A percentile compares a stretch with the other conserved stretches of the same genome.
Evolutionary conservation across 2,113 vertebrate species (phyloP).

Genomic region (Colaptes auratus): DNA sequence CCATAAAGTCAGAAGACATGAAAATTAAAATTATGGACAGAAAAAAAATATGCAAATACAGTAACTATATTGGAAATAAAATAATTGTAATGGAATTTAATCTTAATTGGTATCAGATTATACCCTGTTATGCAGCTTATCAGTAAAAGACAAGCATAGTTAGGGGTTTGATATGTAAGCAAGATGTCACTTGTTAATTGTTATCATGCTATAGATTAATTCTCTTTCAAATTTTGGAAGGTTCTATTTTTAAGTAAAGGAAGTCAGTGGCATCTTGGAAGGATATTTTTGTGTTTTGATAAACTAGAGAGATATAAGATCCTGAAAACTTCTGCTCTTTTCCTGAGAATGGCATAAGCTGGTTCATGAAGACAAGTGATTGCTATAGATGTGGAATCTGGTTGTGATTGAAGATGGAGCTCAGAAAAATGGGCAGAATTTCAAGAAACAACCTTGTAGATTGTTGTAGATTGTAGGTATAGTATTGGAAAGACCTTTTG

Average conservation of each 20-base stretch:
- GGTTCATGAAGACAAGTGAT: background rate
- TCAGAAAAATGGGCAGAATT: background rate
- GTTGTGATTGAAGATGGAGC: background rate
- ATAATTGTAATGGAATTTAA: background rate
- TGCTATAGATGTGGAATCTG: background rate
- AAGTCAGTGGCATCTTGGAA: no score
- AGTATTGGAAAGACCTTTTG: background rate
- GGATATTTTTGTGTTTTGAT: background rate
- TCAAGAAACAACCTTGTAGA: background rate
- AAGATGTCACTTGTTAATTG: background rate
- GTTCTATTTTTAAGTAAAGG: no score
- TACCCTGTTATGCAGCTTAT: background rate
- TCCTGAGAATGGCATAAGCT: background rate
- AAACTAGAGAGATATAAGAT: background rate
- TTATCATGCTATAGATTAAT: background rate
- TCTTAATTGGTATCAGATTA: background rate
- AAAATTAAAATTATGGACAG: background rate
- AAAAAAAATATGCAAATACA: background rate
- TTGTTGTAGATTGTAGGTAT: background rate
- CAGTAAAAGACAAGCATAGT: background rate
- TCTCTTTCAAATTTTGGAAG: background rate
- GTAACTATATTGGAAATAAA: background rate
- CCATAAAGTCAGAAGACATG: background rate
- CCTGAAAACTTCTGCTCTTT: background rate
- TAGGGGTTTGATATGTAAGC: background rate